Base-by-base conservation (phyloP, 2,797 vertebrate genomes). In the Threskiornis aethiopicus region DNA sequence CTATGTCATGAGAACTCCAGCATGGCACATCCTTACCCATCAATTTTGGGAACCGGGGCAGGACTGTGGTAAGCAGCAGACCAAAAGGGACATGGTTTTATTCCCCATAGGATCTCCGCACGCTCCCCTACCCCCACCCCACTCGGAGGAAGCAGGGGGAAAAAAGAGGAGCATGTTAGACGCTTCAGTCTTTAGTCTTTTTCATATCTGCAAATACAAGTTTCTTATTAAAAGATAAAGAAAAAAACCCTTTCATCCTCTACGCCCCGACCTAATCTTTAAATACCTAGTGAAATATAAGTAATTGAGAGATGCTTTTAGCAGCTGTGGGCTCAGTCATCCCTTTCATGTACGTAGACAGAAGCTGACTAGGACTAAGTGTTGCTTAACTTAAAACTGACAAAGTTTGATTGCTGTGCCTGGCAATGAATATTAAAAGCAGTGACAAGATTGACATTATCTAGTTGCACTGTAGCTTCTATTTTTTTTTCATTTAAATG, bases 181-280 rank as follows among this genome's bases (percentile, higher is more conserved):
- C 1, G 3, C 57, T 75, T 39, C 47, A 73, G 87, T 25, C 93
- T 89, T 84, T 52, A 42, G 64, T 88, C 67, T 87, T 93, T 77
- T 84, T 75, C 75, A 10, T 78, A 90, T 58, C 94, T 88, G 79
- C 91, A 94, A 95, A 94, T 95, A 84, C 69, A 95, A 96, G 80
- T 90, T 93, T 87, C 95, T 91, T 96, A 93, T 94, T 96, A 97
- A 94, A 87, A 94, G 95, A 97, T 96, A 90, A 96, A 93, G 88
- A 70, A 93, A 64, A 92, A 92, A 90, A 46, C 29, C 35, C 69
- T 96, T 96, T 96, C 92, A 96, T 97, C 95, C 84, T 94, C 82
- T 69, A 73, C 0, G 0, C 81, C 46, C 41, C 0, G 0, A 86
- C 82, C 57, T 96, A 97, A 96, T 97, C 96, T 96, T 95, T 93